Base-by-base conservation (phyloP, 2,797 vertebrate species). In the Sus cebifrons region DNA sequence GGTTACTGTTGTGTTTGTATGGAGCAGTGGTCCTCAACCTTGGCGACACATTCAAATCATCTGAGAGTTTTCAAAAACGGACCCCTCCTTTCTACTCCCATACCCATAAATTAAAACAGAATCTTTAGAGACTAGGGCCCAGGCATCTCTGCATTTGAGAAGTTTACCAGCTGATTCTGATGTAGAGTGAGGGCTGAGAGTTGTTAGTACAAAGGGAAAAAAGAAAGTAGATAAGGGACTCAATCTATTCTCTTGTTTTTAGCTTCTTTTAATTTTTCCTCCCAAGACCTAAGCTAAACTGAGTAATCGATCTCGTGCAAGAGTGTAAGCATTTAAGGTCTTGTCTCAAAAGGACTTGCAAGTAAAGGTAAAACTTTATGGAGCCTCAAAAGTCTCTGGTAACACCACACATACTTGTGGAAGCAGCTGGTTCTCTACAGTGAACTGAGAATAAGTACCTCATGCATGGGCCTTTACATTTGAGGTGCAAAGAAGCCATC, bases 231-330 rank as follows among this genome's bases (percentile, higher is more conserved):
- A 18, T 36, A 89, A 71, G 73, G 20, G 13, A 86, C n/a, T 74
- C 25, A 21, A 71, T 86, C 32, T 85, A 23, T 85, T 86, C n/a
- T 71, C 29, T 95, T 86, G 56, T 86, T 92, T 85, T 83, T 94
- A 85, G 18, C 71, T 92, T 71, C 29, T 83, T 83, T 90, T 84
- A 64, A 89, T 83, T 78, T 89, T 86, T 92, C 64, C n/a, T 94
- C 71, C 27, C 14, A 16, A 87, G 77, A 92, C 32, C 54, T 29
- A 71, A 91, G 52, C 29, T 87, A 88, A 94, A 78, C 18, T 14
- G 58, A 73, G 54, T 36, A 65, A 73, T 29, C 40, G 13, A 49
- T 36, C n/a, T 74, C 20, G 5, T 74, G 32, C 16, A 74, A 60
- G 62, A 90, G 25, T 62, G 5, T 56, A 81, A 93, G 10, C 12